Base-by-base conservation (phyloP, 2,888 invertebrate species). In the Cosmia trapezina region DNA sequence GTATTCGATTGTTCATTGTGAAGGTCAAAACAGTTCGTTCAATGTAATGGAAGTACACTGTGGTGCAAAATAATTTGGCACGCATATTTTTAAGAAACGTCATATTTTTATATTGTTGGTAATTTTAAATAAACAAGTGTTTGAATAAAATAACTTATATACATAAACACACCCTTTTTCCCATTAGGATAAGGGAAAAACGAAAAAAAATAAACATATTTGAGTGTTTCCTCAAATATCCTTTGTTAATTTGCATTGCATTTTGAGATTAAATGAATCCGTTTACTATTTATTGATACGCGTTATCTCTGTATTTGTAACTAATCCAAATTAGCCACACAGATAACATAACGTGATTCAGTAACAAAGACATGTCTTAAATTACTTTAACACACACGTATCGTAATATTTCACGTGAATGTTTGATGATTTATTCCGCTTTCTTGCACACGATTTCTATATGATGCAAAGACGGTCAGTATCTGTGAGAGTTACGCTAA, bases 11-110 rank as follows among this genome's bases (percentile, higher is more conserved):
- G 53, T 54, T 68, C 37, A 47, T 62, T 47, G 43, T 51, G 43
- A 78, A 81, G 80, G 80, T 78, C 68, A 41, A 41, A 54, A 68
- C 28, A 33, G 41, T 68, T 78, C 57, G 28, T 33, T 17, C 12
- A 49, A 7, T 28, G n/a, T 28, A 51, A 54, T 43, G 37, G 4
- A 37, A 5, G 28, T 82, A 65, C 70, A 81, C 47, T 75, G 54
- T 11, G 22, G 79, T 63, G 69, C 79, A 60, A 12, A 56, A 66
- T 53, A 22, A 69, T 53, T 33, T 12, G 28, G 11, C 43, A 28
- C 12, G 7, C n/a, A 47, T 41, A 8, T 37, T 37, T 37, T 37
- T 37, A 37, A 37, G 37, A 37, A 37, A 6, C 37, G 37, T 37
- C 37, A 37, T 37, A 28, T 28, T 28, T 37, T 37, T 37, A 37